A percentile compares a stretch with the other conserved stretches of the same genome.
Conservation (phyloP, 2,888 invertebrate species). For the Idaea straminata region DNA sequence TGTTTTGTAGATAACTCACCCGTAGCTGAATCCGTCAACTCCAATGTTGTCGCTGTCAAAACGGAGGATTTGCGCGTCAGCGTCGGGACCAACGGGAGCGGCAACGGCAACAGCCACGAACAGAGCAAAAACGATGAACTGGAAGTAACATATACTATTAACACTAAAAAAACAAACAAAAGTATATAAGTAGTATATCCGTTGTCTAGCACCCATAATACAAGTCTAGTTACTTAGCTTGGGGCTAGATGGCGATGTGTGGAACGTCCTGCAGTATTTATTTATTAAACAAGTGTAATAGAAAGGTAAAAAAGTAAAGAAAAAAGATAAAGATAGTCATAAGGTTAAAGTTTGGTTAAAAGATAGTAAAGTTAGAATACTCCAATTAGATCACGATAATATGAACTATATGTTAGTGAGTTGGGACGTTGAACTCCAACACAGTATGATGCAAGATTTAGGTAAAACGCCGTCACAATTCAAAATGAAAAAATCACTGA, state of each 20-base stretch:
- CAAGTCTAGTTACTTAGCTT: no score
- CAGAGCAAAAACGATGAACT: slow-evolving; percentile 67
- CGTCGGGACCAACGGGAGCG: slow-evolving; percentile 43
- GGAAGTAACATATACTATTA: slow-evolving; percentile 17
- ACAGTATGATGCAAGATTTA: background rate
- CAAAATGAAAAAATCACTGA: slow-evolving; percentile 8
- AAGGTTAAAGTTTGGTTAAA: background rate
- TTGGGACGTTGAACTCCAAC: background rate
- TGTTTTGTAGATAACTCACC: slow-evolving; percentile 44
- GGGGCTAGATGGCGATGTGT: no score
- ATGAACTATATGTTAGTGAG: background rate
- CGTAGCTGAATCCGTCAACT: slow-evolving; percentile 46
- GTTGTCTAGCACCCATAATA: no score
- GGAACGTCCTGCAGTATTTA: no score
- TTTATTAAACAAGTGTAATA: no score
- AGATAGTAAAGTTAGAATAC: background rate
- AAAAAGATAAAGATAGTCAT: background rate
- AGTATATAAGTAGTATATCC: no score
- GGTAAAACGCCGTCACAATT: background rate
- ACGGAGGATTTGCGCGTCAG: slow-evolving; percentile 40
- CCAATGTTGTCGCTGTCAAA: slow-evolving; percentile 53
- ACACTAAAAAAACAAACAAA: slow-evolving; percentile 6
- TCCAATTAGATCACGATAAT: background rate
- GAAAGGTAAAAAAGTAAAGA: background rate
- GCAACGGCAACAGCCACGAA: slow-evolving; percentile 53